Evolutionary conservation across 2,888 invertebrate species (phyloP), one percentile per base, ranked within the genome.

Genomic region (Acrobasis repandana): DNA sequence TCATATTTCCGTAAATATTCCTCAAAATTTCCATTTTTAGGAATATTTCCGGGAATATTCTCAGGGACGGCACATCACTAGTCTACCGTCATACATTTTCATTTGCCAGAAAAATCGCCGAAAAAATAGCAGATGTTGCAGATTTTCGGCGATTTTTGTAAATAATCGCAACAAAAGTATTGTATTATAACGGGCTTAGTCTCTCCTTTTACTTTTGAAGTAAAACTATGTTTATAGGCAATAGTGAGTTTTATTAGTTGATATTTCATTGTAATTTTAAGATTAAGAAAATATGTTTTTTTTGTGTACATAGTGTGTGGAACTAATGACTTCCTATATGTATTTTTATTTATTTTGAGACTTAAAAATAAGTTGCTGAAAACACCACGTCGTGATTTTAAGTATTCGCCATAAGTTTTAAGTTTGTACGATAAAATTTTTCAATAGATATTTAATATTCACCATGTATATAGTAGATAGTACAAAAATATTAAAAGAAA

Each of bases 401-500:
- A 82, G 80, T 83, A 79, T 77, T 81, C 65, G 75, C 68, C 16
- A 67, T 80, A 84, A 85, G 77, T 74, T 79, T 77, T 82, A 82
- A 79, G 80, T 86, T 87, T 88, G 85, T 89, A 86, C 70, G 77
- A 79, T 78, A 75, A 67, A 67, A 66, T 82, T 79, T 83, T 87
- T 85, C 80, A 83, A 82, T 83, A 88, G 82, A 89, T 88, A 86
- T 88, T 83, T 87, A 87, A 85, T 78, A 82, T 84, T 85, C 88
- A 87, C 84, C 70, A 72, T 91, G 90, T 90, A 90, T 83, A 91
- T 90, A 90, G 83, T 90, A 90, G 90, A 90, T 91, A 90, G 90
- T 90, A 91, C 88, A 90, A 90, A 88, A 90, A 86, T 88, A 89
- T 88, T 86, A 88, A 90, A 90, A 80, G 80, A 85, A 86, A n/a